These are phyloP conservation scores for Chorisops tibialis DNA, from an alignment of 2,888 invertebrate genomes.

Conservation along the genomic window DNA sequence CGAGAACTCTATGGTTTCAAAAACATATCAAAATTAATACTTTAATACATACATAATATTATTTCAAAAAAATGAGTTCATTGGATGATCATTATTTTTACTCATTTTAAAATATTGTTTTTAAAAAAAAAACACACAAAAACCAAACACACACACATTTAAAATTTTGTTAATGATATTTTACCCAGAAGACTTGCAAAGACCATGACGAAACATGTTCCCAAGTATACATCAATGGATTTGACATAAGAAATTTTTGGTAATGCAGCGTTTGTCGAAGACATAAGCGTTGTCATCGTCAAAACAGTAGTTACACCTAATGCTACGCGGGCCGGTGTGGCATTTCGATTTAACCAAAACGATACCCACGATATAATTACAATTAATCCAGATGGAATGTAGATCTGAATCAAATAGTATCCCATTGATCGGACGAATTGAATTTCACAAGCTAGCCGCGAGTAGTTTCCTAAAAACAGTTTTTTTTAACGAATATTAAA, in stretches of 20 bases:
- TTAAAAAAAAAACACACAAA: background rate
- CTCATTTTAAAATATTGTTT: background rate
- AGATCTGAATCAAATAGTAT: constrained; percentile 97
- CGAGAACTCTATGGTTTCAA: no score
- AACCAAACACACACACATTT: background rate
- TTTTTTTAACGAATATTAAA: constrained; percentile 22
- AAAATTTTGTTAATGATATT: constrained; percentile 36
- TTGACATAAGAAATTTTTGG: constrained; percentile 98
- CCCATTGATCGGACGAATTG: constrained; percentile 97
- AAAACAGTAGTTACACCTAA: constrained; percentile 93
- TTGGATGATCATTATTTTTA: background rate
- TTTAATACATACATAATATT: background rate
- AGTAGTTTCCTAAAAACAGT: constrained; percentile 79
- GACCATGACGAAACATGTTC: constrained; percentile 98
- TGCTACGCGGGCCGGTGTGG: constrained; percentile 90
- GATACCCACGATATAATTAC: constrained; percentile 97
- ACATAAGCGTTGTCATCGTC: constrained; percentile 98
- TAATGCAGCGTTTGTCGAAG: constrained; percentile 91
- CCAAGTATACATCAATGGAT: constrained; percentile 95
- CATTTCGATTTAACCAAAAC: constrained; percentile 94
- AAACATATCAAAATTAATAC: background rate
- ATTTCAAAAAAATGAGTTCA: background rate
- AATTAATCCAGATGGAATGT: constrained; percentile 95
- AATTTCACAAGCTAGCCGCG: constrained; percentile 92
- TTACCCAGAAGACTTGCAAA: constrained; percentile 95